phyloP scores from a whole-genome alignment of 2,888 invertebrate species.

The Allolobophora icterica region DNA sequence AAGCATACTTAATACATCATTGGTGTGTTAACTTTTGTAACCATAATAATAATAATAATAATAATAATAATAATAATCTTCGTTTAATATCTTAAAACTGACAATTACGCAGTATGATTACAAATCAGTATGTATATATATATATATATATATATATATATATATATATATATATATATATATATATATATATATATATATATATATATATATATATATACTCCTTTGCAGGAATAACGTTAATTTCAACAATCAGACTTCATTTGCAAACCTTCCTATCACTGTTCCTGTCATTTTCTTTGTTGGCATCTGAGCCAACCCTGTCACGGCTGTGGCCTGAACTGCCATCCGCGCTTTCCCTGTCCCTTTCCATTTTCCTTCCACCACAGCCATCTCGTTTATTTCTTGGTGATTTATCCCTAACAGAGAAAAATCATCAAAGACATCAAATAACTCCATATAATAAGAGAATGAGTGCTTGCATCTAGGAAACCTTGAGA shows the following conservation, averaged over 20 bases:
- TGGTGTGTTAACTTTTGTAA: neutral
- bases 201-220: too few relatives aligned
- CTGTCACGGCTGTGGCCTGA: neutral
- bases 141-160: too few relatives aligned
- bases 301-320: neutral
- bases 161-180: too few relatives aligned
- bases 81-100: too few relatives aligned
- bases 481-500: too few relatives aligned
- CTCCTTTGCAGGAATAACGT: neutral
- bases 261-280: neutral
- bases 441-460: neutral
- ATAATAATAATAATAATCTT: too few relatives aligned
- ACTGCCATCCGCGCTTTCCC: neutral
- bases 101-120: too few relatives aligned
- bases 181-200: too few relatives aligned
- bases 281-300: neutral
- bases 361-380: neutral
- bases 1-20: neutral
- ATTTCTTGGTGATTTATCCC: conserved; percentile 21
- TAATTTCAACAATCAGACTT: neutral
- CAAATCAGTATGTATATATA: too few relatives aligned
- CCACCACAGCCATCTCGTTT: neutral
- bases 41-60: too few relatives aligned
- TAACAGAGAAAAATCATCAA: neutral
- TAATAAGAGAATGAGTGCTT: neutral